Percentiles rank a stretch among this genome's conserved stretches.
These are phyloP conservation scores for Echiichthys vipera DNA, from an alignment of 2,797 vertebrate species.

Conservation along the genomic window DNA sequence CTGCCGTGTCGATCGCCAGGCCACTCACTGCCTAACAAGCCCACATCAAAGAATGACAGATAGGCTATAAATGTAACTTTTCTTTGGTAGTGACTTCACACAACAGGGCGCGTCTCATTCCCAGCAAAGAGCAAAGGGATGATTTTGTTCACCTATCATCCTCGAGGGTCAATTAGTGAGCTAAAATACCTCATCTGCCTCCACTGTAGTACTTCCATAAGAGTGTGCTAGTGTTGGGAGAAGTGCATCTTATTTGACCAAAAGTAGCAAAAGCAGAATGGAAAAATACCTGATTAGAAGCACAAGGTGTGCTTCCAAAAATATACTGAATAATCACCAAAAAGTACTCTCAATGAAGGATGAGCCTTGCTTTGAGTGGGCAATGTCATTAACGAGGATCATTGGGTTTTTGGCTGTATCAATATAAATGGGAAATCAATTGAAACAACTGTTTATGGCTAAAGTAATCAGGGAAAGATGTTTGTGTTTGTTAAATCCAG, in stretches of 20 bases:
- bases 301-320: background rate
- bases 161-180: background rate
- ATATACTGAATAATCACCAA: background rate
- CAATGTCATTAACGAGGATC: background rate
- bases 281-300: background rate
- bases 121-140: background rate
- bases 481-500: background rate
- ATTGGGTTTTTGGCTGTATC: too few species aligned
- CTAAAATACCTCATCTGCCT: background rate
- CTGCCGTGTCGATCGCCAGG: slow-evolving; percentile 30
- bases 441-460: background rate
- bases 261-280: background rate
- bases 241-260: background rate
- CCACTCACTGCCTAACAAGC: background rate
- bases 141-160: background rate
- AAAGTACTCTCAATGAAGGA: background rate
- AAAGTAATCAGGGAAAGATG: background rate
- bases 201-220: background rate
- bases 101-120: slow-evolving; percentile 20
- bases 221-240: background rate
- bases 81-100: slow-evolving; percentile 1
- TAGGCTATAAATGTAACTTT: slow-evolving; percentile 37
- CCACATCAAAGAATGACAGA: slow-evolving; percentile 27
- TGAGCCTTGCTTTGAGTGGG: background rate
- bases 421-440: too few species aligned